Conservation (phyloP, 2,888 invertebrate species). For the Lacanobia wlatinum region DNA sequence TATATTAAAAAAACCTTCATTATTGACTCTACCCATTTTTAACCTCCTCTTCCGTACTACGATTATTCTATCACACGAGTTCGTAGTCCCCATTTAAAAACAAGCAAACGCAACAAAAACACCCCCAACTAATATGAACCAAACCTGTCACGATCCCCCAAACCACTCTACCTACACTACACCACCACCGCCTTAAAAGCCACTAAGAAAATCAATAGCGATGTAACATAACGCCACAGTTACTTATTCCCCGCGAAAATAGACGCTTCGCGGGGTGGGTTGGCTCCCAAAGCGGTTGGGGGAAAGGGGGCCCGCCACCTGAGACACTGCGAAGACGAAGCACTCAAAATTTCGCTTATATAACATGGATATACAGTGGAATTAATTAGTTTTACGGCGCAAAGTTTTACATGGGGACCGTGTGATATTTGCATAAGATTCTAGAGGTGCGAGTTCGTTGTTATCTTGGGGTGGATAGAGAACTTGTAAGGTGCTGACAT, state of each 20-base stretch:
- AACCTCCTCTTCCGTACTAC: neutral
- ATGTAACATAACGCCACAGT: slow-evolving; percentile 65
- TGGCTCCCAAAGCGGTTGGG: slow-evolving; percentile 26
- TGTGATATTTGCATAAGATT: slow-evolving; percentile 66
- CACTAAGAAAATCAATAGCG: slow-evolving; percentile 69
- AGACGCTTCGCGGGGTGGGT: slow-evolving; percentile 71
- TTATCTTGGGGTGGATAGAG: slow-evolving; percentile 29
- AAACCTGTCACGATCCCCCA: neutral
- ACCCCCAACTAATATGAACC: neutral
- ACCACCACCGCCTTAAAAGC: slow-evolving; percentile 51
- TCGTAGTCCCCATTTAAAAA: neutral
- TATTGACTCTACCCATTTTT: neutral
- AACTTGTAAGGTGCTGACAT: slow-evolving; percentile 5
- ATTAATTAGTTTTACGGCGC: slow-evolving; percentile 76
- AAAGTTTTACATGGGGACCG: slow-evolving; percentile 72
- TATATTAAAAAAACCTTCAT: no score
- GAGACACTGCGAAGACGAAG: slow-evolving; percentile 80
- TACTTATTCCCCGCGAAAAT: slow-evolving; percentile 81
- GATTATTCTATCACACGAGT: neutral
- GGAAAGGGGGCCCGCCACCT: slow-evolving; percentile 71
- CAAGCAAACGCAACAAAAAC: neutral
- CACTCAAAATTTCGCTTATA: slow-evolving; percentile 83
- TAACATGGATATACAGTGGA: slow-evolving; percentile 70
- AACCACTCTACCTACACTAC: neutral
- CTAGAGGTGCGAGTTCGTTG: slow-evolving; percentile 52